phyloP scores from a whole-genome alignment of 1,140 invertebrate species.

The Laodelphax striatellus region DNA sequence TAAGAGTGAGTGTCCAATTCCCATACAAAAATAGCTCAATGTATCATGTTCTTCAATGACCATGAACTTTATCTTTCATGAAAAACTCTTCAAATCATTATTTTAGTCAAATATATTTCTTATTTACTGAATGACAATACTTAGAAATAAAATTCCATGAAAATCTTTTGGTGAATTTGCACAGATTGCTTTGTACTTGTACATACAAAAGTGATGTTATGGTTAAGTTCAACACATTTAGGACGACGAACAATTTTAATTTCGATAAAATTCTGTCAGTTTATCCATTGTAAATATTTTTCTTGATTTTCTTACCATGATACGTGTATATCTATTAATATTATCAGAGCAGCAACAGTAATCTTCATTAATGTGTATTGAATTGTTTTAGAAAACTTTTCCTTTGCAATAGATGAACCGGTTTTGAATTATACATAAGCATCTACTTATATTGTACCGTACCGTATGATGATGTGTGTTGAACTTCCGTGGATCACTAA shows the following conservation, averaged over 20 bases:
- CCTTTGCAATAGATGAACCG: too few relatives aligned
- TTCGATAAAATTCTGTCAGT: too few relatives aligned
- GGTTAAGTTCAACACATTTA: neutral
- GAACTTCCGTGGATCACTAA: neutral
- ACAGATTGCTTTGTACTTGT: neutral
- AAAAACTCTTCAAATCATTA: neutral
- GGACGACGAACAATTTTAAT: too few relatives aligned
- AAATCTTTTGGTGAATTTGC: neutral
- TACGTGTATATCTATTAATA: too few relatives aligned
- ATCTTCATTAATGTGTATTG: too few relatives aligned
- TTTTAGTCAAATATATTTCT: neutral
- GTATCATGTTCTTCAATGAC: slow-evolving; percentile 9
- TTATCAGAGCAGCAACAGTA: too few relatives aligned
- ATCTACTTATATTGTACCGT: too few relatives aligned
- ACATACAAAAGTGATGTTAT: neutral
- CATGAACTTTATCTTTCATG: slow-evolving; percentile 1
- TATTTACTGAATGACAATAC: slow-evolving; percentile 12
- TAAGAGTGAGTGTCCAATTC: slow-evolving; percentile 1
- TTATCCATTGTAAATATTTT: too few relatives aligned
- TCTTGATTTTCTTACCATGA: too few relatives aligned
- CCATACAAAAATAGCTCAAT: slow-evolving; percentile 13
- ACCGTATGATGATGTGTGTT: neutral
- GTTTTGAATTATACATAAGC: too few relatives aligned
- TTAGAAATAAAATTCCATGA: slow-evolving; percentile 7
- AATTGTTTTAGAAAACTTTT: too few relatives aligned